Evolutionary conservation across 1,140 invertebrate species (phyloP).

Genomic region (Diplogasteroides magnus): DNA sequence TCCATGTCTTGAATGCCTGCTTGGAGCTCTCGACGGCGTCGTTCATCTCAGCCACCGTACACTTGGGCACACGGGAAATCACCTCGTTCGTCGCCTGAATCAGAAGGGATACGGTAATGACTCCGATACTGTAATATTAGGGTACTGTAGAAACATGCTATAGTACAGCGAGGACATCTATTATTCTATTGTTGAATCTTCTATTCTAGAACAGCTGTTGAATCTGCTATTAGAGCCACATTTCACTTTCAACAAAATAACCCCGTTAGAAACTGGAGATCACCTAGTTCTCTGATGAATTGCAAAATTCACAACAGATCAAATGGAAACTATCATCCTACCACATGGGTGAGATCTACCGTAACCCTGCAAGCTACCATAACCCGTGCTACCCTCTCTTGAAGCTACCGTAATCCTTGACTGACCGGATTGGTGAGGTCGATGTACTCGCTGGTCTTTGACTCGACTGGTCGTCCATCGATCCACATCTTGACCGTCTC

Average conservation of each 20-base stretch:
- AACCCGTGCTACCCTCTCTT: neutral
- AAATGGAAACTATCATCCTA: neutral
- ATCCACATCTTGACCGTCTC: slow-evolving; percentile 54
- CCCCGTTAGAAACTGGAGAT: no score
- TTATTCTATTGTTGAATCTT: no score
- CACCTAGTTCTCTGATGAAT: no score
- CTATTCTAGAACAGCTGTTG: no score
- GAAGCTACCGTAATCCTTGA: neutral
- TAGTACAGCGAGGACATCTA: no score
- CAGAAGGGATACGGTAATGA: no score
- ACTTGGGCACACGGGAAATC: slow-evolving; percentile 77
- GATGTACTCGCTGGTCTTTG: slow-evolving; percentile 51
- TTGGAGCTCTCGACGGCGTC: slow-evolving; percentile 78
- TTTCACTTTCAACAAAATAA: no score
- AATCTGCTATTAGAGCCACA: no score
- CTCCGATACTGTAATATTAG: no score
- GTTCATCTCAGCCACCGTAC: slow-evolving; percentile 84
- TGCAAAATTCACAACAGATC: no score
- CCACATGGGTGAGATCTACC: neutral
- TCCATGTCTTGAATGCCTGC: slow-evolving; percentile 77
- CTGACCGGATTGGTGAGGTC: slow-evolving; percentile 53
- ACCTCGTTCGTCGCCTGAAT: slow-evolving; percentile 66
- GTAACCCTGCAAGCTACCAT: neutral
- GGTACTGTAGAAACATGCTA: no score
- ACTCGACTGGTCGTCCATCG: slow-evolving; percentile 51